Percentiles rank a stretch among this genome's conserved stretches.
Conservation (phyloP, 2,888 invertebrate genomes). For the Blera fallax region DNA sequence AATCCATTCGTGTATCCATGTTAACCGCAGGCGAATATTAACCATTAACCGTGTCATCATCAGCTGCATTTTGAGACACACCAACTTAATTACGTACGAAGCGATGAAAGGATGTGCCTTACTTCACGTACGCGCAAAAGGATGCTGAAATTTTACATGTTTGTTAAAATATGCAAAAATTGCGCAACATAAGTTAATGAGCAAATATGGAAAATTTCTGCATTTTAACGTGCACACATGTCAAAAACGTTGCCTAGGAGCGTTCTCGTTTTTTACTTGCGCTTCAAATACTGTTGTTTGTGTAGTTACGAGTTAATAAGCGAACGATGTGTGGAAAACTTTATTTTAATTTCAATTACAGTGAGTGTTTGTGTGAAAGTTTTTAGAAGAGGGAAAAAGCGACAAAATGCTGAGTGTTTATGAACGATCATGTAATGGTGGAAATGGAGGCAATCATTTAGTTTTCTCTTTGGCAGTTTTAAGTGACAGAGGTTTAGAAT, state of each 20-base stretch:
- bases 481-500: too few relatives aligned
- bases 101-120: too few relatives aligned
- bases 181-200: constrained; percentile 29
- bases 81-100: not conserved
- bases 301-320: too few relatives aligned
- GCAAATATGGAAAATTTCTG: constrained; percentile 29
- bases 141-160: constrained; percentile 1
- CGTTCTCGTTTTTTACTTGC: not conserved
- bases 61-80: constrained; percentile 3
- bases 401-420: not conserved
- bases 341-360: too few relatives aligned
- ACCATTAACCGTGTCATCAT: constrained; percentile 13
- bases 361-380: too few relatives aligned
- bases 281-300: not conserved
- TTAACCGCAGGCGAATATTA: constrained; percentile 28
- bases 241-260: not conserved
- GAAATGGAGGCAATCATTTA: too few relatives aligned
- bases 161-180: constrained; percentile 2
- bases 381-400: too few relatives aligned
- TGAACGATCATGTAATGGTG: too few relatives aligned
- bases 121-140: not conserved
- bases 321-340: not conserved
- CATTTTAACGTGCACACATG: constrained; percentile 14
- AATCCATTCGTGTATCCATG: constrained; percentile 15
- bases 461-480: too few relatives aligned